Evolutionary conservation across 2,888 invertebrate species (phyloP).

Genomic region (Elysia crispata): DNA sequence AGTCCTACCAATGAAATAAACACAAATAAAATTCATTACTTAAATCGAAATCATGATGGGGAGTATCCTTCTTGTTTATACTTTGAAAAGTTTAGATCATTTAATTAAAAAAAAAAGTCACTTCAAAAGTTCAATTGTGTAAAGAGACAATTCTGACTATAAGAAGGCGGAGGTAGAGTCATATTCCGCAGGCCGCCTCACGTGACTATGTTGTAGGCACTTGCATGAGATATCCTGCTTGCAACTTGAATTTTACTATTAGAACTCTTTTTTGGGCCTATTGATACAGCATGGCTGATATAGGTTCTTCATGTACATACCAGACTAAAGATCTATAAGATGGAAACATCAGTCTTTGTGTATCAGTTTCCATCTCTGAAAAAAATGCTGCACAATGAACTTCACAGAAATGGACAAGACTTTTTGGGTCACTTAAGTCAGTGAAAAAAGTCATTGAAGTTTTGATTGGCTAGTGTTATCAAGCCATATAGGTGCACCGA

Average conservation of each 20-base stretch:
- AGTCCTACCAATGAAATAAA: no score
- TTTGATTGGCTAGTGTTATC: background rate
- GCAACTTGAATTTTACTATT: background rate
- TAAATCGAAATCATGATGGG: no score
- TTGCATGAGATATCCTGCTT: background rate
- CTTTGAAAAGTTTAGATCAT: no score
- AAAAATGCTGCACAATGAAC: background rate
- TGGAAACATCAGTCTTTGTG: conserved; percentile 4
- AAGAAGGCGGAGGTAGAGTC: no score
- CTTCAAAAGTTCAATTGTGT: no score
- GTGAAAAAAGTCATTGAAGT: background rate
- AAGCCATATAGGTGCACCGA: background rate
- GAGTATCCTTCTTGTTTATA: no score
- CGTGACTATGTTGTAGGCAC: background rate
- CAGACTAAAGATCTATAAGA: background rate
- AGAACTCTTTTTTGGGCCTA: background rate
- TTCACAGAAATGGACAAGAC: background rate
- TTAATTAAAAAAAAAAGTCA: no score
- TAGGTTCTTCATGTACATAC: background rate
- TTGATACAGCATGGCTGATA: background rate
- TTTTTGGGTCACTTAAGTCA: conserved; percentile 1
- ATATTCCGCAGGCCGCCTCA: no score
- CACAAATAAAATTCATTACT: no score
- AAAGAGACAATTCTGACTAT: no score
- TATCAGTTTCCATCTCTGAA: background rate